Evolutionary conservation across 2,797 vertebrate genomes (phyloP).

Genomic region (Ptychobarbus kaznakovi): DNA sequence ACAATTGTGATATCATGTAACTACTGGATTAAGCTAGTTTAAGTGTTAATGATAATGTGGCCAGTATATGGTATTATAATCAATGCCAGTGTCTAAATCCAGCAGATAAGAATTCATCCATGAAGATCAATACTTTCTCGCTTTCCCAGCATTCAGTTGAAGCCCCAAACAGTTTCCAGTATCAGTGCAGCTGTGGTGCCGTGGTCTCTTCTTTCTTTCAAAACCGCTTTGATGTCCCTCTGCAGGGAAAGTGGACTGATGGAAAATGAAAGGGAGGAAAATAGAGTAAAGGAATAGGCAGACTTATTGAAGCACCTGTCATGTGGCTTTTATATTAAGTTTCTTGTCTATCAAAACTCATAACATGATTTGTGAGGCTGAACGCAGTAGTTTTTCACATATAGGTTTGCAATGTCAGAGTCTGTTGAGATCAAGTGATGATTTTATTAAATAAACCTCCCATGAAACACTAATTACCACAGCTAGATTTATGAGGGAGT

Average conservation of each 20-base stretch:
- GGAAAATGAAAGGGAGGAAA: constrained; percentile 12
- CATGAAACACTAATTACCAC: constrained; percentile 42
- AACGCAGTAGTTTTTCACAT: background rate
- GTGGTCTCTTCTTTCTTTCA: background rate
- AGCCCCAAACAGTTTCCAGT: constrained; percentile 15
- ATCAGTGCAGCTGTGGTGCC: constrained; percentile 19
- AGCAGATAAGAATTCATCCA: constrained; percentile 30
- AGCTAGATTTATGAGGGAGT: constrained; percentile 25
- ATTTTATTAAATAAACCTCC: constrained; percentile 47
- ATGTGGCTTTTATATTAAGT: constrained; percentile 39
- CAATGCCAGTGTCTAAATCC: constrained; percentile 15
- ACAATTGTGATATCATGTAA: constrained; percentile 23
- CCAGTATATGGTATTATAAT: constrained; percentile 11
- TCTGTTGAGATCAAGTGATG: constrained; percentile 45
- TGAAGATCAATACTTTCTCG: constrained; percentile 7
- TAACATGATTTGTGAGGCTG: constrained; percentile 39
- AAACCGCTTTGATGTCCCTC: constrained; percentile 32
- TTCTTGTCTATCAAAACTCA: constrained; percentile 27
- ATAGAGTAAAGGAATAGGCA: constrained; percentile 18
- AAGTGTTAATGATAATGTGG: constrained; percentile 32
- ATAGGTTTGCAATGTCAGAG: constrained; percentile 3
- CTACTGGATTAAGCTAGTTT: background rate
- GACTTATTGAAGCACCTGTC: constrained; percentile 30
- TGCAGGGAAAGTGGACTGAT: constrained; percentile 18
- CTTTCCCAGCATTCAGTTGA: constrained; percentile 30